These are phyloP conservation scores for Brachystomella parvula DNA, from an alignment of 1,140 invertebrate genomes.

Conservation along the genomic window DNA sequence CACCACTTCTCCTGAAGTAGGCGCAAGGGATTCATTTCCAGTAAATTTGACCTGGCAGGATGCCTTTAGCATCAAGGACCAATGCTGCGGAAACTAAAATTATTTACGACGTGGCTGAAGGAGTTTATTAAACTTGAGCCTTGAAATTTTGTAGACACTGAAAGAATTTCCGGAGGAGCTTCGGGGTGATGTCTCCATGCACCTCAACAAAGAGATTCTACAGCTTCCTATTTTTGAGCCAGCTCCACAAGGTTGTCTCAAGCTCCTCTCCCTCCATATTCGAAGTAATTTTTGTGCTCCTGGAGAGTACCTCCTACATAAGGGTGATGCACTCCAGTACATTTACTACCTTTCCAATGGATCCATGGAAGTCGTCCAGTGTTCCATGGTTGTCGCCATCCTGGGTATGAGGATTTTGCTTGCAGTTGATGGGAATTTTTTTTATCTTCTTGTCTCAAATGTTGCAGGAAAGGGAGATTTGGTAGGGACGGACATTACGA, in stretches of 20 bases:
- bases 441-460: not conserved
- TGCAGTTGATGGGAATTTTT: not conserved
- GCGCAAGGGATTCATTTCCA: too few relatives aligned
- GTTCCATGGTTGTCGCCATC: slow-evolving; percentile 96
- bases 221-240: slow-evolving; percentile 88
- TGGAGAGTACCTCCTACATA: slow-evolving; percentile 92
- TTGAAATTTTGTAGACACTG: slow-evolving; percentile 68
- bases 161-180: slow-evolving; percentile 95
- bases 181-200: slow-evolving; percentile 87
- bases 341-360: slow-evolving; percentile 96
- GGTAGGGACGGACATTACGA: slow-evolving; percentile 83
- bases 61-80: too few relatives aligned
- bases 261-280: slow-evolving; percentile 81
- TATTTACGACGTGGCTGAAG: too few relatives aligned
- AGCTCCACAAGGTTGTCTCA: slow-evolving; percentile 71
- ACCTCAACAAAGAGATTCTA: slow-evolving; percentile 88
- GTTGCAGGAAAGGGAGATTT: slow-evolving; percentile 83
- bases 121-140: too few relatives aligned
- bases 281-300: slow-evolving; percentile 73
- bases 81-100: too few relatives aligned
- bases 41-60: too few relatives aligned
- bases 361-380: slow-evolving; percentile 96
- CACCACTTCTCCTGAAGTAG: too few relatives aligned
- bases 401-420: slow-evolving; percentile 62
- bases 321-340: slow-evolving; percentile 90